These are phyloP conservation scores for Halisarca cf. caerulea DNA, from an alignment of 37 sponge, comb jelly and placozoan genomes.

Conservation along the genomic window DNA sequence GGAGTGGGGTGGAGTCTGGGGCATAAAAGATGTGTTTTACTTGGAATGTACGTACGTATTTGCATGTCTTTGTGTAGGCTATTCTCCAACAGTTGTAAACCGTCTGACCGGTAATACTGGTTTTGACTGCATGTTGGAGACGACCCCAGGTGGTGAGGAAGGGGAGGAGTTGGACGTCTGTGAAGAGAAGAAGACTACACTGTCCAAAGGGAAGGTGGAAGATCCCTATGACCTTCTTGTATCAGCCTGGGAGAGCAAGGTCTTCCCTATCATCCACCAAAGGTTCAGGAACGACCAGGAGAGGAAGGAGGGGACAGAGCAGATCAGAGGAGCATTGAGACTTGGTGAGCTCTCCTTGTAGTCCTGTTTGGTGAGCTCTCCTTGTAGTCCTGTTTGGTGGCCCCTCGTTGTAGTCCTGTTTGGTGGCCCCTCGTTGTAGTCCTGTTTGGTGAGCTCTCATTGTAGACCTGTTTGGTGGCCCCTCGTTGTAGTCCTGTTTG, in stretches of 20 bases:
- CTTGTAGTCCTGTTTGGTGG: neutral
- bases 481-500: too few species aligned
- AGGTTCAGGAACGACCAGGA: slow-evolving; percentile 97
- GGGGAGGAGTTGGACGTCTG: slow-evolving; percentile 62
- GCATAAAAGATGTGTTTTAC: too few species aligned
- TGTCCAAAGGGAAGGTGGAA: slow-evolving; percentile 46
- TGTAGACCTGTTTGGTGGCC: neutral
- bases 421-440: neutral
- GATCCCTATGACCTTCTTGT: slow-evolving; percentile 90
- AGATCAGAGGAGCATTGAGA: slow-evolving; percentile 94
- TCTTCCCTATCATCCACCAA: slow-evolving; percentile 90
- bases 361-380: neutral
- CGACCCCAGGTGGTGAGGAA: slow-evolving; percentile 50
- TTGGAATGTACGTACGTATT: too few species aligned
- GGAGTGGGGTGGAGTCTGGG: too few species aligned
- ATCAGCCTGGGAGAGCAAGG: slow-evolving; percentile 95
- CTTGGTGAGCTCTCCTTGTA: slow-evolving; percentile 43
- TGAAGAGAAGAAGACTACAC: slow-evolving; percentile 27
- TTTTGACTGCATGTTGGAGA: slow-evolving; percentile 81
- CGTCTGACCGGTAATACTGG: neutral
- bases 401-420: neutral
- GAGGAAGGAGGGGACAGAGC: slow-evolving; percentile 87
- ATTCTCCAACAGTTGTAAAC: neutral
- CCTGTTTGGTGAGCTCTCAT: neutral
- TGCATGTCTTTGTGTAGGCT: too few species aligned